Base-by-base conservation (phyloP, 2,797 vertebrate species). In the Telmatherina bonti region DNA sequence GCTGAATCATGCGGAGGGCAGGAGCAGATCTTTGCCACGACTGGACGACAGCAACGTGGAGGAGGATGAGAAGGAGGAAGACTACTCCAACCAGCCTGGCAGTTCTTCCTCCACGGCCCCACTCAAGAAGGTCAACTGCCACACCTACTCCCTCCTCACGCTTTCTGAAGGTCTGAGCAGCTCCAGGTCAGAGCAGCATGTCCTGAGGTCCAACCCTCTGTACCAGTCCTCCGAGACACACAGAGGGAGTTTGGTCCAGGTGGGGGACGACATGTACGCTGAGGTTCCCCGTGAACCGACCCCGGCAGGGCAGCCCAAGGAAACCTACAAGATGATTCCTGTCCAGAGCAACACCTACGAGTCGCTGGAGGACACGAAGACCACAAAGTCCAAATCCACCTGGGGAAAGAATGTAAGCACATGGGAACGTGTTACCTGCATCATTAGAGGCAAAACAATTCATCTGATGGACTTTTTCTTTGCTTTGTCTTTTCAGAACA, bases 401-500 rank as follows among this genome's bases (percentile, higher is more conserved):
- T 82, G 77, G 68, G 81, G 74, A 0, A 88, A 85, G 36, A 94
- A 91, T 82, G 95, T 96, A 82, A 64, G 78, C 74, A 4, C 2
- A 8, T 20, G 13, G 26, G 9, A 0, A 1, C 0, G 15, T 38
- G 7, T 2, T 45, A 5, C 10, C 49, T 11, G 20, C 54, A 7
- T 22, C 15, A 29, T 8, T 58, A 1, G 47, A 33, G 61, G 26
- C n/a, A 33, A 0, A 29, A 60, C 18, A 15, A 10, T 31, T 1
- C 13, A 2, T 47, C 3, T 72, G 15, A 61, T 60, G 81, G 16
- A 0, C 0, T 2, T 49, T 33, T 49, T 64, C 7, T 22, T 53
- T 69, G 47, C 75, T 76, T 82, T 68, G n/a, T 81, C 16, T 85
- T 76, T 75, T 53, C 91, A 96, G 95, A 93, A 91, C 5, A 88